Percentiles rank a stretch among this genome's conserved stretches.
phyloP scores from a whole-genome alignment of 2,113 vertebrate species.

The Nipponia nippon region DNA sequence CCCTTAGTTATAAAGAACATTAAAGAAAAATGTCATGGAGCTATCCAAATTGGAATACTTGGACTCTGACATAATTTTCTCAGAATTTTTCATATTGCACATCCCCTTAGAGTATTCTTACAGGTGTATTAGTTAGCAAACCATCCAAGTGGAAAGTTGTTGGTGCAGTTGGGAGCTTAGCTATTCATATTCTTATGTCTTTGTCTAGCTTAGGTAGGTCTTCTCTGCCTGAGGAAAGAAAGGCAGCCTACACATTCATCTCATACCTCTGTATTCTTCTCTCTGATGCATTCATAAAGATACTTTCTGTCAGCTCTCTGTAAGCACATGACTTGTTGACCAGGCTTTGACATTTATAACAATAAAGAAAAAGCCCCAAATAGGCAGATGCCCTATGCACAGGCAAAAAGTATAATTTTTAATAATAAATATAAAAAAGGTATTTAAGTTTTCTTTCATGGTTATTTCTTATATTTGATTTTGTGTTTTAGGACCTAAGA shows the following conservation, averaged over 20 bases:
- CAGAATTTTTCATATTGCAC: background rate
- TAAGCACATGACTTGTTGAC: background rate
- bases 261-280: background rate
- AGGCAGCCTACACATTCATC: background rate
- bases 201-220: background rate
- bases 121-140: background rate
- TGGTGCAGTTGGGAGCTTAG: background rate
- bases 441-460: background rate
- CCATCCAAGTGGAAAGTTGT: background rate
- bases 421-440: background rate
- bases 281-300: background rate
- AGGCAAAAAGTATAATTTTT: background rate
- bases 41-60: background rate
- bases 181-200: background rate
- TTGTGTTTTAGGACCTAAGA: constrained; percentile 78
- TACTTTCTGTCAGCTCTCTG: background rate
- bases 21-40: background rate
- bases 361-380: background rate
- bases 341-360: background rate
- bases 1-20: background rate
- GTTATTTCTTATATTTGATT: background rate
- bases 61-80: background rate
- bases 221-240: background rate
- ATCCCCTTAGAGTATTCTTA: background rate
- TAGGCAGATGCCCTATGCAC: background rate